Percentiles rank a stretch among this genome's conserved stretches.
Conservation (phyloP, 2,113 vertebrate genomes). For the Egretta garzetta region DNA sequence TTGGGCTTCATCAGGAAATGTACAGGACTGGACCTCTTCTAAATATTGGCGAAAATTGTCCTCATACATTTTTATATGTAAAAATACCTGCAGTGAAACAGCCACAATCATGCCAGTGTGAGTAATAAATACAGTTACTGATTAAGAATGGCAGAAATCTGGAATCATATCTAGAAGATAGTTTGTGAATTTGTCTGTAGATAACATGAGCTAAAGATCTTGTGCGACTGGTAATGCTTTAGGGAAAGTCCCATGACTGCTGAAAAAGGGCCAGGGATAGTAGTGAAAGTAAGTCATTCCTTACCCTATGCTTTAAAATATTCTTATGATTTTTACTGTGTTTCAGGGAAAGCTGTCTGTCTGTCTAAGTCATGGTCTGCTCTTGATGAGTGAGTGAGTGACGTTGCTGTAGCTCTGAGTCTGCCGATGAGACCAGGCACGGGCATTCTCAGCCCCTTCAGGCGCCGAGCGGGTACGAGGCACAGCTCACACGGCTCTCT, state of each 20-base stretch:
- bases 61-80: not conserved
- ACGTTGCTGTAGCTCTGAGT: not conserved
- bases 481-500: accelerated
- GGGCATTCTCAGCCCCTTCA: not conserved
- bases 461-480: not conserved
- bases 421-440: accelerated
- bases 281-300: not conserved
- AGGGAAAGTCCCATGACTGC: not conserved
- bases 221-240: not conserved
- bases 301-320: not conserved
- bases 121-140: not conserved
- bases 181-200: not conserved
- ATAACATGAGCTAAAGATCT: not conserved
- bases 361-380: not conserved
- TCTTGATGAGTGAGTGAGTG: not conserved
- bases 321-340: not conserved
- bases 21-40: not conserved
- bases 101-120: not conserved
- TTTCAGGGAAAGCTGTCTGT: not conserved
- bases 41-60: not conserved
- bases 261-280: not conserved
- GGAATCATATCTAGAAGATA: not conserved
- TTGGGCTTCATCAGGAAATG: not conserved
- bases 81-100: not conserved
- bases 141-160: not conserved